Evolutionary conservation across 2,797 vertebrate genomes (phyloP), one percentile per base, ranked within the genome.

Genomic region (Onychomys arenicola): DNA sequence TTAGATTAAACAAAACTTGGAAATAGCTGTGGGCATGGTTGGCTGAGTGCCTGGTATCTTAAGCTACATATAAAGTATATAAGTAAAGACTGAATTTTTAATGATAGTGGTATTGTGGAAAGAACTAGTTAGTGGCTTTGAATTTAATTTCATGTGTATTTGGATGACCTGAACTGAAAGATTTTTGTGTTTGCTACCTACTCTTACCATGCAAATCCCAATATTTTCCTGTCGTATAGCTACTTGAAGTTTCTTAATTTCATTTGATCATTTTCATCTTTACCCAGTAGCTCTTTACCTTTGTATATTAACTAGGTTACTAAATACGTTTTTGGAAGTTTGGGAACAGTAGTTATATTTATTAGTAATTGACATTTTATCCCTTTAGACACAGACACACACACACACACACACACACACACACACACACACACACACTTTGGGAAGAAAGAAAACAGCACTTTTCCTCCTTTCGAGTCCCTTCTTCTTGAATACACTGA

Each of bases 401-500:
- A 59, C 5, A 59, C 32, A 25, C 29, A 71, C 49, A 89, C 37
- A 37, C 17, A 67, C 52, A 52, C 13, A 14, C 52, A 14, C 52
- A 52, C 52, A 52, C 52, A n/a, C 13, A 40, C 5, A n/a, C 32
- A 78, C 46, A 91, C 17, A 83, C 14, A 46, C 8, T 76, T 78
- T 11, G 32, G 67, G 52, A 59, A 59, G 34, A 69, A 69, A 84
- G 21, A 37, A 87, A 88, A 75, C 63, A 90, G 21, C 57, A 87
- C 17, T 37, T 87, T 84, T 90, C 43, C 43, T 85, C 46, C 32
- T 82, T 89, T 73, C 21, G 40, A n/a, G 92, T 78, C n/a, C 49
- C 86, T 97, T 65, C 21, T 96, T 96, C 32, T 59, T 65, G 94
- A 43, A 88, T 93, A 87, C 93, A 95, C 34, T 90, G 92, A 73